Conservation (phyloP, 2,113 vertebrate genomes). For the Dromiciops gliroides region DNA sequence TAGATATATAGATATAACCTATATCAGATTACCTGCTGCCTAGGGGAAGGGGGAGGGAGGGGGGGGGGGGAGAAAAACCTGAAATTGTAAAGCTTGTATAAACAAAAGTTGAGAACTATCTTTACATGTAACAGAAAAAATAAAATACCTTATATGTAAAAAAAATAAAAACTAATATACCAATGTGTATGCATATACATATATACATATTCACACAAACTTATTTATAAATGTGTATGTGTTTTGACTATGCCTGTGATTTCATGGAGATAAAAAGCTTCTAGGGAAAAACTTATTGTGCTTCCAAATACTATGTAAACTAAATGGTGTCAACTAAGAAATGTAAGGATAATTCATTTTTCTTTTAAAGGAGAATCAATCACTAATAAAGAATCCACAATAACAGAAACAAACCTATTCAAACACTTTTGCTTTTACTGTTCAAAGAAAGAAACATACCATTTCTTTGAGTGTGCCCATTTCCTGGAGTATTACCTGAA, state of each 20-base stretch:
- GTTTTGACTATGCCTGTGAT: not conserved
- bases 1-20: too few species aligned
- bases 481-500: conserved; percentile 79
- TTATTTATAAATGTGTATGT: not conserved
- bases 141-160: not conserved
- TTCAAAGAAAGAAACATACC: not conserved
- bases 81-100: too few species aligned
- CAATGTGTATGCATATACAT: not conserved
- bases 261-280: not conserved
- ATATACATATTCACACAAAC: too few species aligned
- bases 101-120: too few species aligned
- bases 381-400: not conserved
- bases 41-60: too few species aligned
- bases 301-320: not conserved
- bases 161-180: too few species aligned
- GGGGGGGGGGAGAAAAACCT: too few species aligned
- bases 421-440: not conserved
- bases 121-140: too few species aligned
- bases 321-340: conserved; percentile 13
- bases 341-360: conserved; percentile 15
- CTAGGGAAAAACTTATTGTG: not conserved
- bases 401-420: not conserved
- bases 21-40: too few species aligned
- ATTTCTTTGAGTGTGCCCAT: not conserved
- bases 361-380: not conserved